Conservation (phyloP, 2,888 invertebrate species). For the Rhogogaster chlorosoma region DNA sequence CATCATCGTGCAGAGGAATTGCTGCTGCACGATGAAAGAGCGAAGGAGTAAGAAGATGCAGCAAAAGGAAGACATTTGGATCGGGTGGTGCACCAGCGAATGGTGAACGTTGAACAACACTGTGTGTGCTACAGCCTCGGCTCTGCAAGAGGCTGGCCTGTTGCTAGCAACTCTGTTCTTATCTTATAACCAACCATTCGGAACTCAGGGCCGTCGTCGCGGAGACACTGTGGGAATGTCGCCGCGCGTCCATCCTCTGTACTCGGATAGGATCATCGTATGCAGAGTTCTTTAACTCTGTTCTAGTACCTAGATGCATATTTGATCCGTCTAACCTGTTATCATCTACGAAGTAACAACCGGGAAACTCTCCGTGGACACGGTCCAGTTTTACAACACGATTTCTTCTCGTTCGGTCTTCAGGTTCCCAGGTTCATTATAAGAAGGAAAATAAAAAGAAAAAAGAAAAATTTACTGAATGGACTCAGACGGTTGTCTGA, state of each 20-base stretch:
- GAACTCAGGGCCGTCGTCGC: conserved; percentile 35
- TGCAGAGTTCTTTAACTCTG: background rate
- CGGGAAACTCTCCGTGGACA: background rate
- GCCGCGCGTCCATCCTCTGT: background rate
- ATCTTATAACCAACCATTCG: conserved; percentile 43
- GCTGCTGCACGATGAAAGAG: conserved; percentile 19
- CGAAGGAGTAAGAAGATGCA: conserved; percentile 43
- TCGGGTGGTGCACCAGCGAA: conserved; percentile 33
- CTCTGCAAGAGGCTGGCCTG: background rate
- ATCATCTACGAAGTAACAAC: background rate
- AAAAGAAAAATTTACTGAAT: background rate
- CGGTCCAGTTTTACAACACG: background rate
- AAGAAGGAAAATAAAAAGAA: background rate
- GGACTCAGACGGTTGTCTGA: background rate
- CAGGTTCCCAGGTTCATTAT: background rate
- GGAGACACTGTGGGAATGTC: conserved; percentile 49
- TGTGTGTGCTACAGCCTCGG: background rate
- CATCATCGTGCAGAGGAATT: conserved; percentile 21
- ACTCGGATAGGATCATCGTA: background rate
- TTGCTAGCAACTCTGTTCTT: conserved; percentile 46
- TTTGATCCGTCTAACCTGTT: background rate
- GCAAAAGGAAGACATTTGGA: conserved; percentile 48
- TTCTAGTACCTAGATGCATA: conserved; percentile 30
- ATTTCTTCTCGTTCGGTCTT: background rate
- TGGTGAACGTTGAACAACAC: conserved; percentile 43